phyloP scores from a whole-genome alignment of 1,140 invertebrate species.

The Drosophila sechellia region DNA sequence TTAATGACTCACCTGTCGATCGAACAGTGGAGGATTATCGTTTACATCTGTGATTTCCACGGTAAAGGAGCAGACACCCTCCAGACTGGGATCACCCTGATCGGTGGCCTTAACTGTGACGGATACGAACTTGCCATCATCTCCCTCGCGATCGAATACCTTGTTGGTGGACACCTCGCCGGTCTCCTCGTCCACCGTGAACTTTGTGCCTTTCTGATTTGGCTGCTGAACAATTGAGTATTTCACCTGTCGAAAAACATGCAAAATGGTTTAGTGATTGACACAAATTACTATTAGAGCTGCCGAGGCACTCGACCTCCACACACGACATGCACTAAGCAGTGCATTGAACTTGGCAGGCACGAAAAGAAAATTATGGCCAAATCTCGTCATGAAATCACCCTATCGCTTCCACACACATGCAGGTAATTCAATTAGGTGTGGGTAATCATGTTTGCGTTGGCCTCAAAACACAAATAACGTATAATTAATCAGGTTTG shows the following conservation, averaged over 20 bases:
- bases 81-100: constrained; percentile 96
- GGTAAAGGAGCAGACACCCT: constrained; percentile 97
- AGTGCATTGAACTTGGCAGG: constrained; percentile 70
- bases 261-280: constrained; percentile 67
- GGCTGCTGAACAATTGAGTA: constrained; percentile 98
- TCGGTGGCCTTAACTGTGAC: constrained; percentile 98
- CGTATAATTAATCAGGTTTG: constrained; percentile 47
- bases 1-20: constrained; percentile 90
- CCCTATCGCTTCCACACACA: constrained; percentile 13
- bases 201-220: constrained; percentile 98
- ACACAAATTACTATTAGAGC: constrained; percentile 53
- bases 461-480: constrained; percentile 58
- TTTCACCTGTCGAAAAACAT: constrained; percentile 87
- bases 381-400: constrained; percentile 64
- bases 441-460: constrained; percentile 57
- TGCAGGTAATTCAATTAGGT: constrained; percentile 60
- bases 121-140: constrained; percentile 97
- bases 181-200: constrained; percentile 97
- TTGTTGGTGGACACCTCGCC: constrained; percentile 97
- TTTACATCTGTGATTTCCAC: constrained; percentile 98
- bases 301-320: constrained; percentile 39
- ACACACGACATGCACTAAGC: constrained; percentile 44
- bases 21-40: constrained; percentile 96
- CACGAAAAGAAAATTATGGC: constrained; percentile 44
- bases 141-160: constrained; percentile 97